These are phyloP conservation scores for Pseudochromis fuscus DNA, from an alignment of 2,797 vertebrate species.

Conservation along the genomic window DNA sequence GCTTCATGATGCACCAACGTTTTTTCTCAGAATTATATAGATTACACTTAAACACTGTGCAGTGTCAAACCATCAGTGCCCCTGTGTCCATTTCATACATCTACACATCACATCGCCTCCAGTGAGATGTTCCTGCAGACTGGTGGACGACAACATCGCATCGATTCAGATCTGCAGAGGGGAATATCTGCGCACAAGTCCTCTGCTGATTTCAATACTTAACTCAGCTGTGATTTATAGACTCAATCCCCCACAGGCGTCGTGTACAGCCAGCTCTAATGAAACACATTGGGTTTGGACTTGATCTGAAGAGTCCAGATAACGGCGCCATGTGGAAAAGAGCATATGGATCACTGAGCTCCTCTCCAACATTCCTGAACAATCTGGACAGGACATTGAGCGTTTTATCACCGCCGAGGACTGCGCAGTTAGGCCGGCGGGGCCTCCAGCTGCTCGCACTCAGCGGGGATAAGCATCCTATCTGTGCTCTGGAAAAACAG, in stretches of 20 bases:
- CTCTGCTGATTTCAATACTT: conserved; percentile 73
- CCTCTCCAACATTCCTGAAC: conserved; percentile 80
- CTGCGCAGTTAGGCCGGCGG: conserved; percentile 45
- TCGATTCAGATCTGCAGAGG: conserved; percentile 61
- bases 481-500: conserved; percentile 57
- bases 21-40: not conserved
- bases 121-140: conserved; percentile 26
- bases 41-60: not conserved
- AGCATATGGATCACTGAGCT: conserved; percentile 77
- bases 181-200: conserved; percentile 49
- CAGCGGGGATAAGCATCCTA: conserved; percentile 48
- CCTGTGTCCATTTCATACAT: not conserved
- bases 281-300: conserved; percentile 77
- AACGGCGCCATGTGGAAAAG: conserved; percentile 70
- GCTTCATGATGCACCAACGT: not conserved
- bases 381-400: conserved; percentile 82
- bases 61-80: not conserved
- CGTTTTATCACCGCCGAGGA: conserved; percentile 73
- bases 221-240: conserved; percentile 76
- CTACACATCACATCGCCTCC: conserved; percentile 17
- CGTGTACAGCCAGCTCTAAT: conserved; percentile 70
- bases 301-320: conserved; percentile 67
- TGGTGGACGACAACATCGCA: conserved; percentile 38
- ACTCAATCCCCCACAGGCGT: conserved; percentile 69
- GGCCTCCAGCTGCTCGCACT: conserved; percentile 58